These are phyloP conservation scores for Heterotilapia buettikoferi DNA, from an alignment of 2,113 vertebrate species.

Conservation along the genomic window DNA sequence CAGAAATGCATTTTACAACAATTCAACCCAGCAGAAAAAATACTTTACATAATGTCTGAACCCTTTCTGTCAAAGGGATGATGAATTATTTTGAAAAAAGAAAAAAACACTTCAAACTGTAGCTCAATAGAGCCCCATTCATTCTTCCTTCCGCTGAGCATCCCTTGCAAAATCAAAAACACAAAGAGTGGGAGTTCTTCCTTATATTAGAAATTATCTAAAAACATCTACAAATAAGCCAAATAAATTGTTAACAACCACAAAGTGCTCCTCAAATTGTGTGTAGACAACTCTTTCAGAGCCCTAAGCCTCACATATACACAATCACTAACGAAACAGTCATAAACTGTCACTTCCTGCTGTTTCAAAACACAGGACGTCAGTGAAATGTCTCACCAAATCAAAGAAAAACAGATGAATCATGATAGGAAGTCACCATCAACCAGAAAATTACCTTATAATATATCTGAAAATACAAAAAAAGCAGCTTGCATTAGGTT, in stretches of 20 bases:
- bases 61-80: background rate
- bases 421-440: background rate
- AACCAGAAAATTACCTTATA: background rate
- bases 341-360: background rate
- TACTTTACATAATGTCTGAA: background rate
- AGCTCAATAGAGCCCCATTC: background rate
- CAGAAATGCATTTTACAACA: background rate
- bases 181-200: background rate
- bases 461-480: background rate
- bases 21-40: background rate
- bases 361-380: background rate
- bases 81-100: background rate
- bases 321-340: background rate
- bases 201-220: background rate
- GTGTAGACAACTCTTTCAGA: background rate
- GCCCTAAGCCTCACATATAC: background rate
- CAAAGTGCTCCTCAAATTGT: background rate
- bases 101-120: background rate
- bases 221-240: background rate
- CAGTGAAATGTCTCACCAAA: background rate
- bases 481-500: background rate
- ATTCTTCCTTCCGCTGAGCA: background rate
- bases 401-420: background rate
- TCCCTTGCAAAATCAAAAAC: background rate
- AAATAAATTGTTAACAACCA: background rate